phyloP scores from a whole-genome alignment of 1,140 invertebrate genomes.

The Hycleus cichorii region DNA sequence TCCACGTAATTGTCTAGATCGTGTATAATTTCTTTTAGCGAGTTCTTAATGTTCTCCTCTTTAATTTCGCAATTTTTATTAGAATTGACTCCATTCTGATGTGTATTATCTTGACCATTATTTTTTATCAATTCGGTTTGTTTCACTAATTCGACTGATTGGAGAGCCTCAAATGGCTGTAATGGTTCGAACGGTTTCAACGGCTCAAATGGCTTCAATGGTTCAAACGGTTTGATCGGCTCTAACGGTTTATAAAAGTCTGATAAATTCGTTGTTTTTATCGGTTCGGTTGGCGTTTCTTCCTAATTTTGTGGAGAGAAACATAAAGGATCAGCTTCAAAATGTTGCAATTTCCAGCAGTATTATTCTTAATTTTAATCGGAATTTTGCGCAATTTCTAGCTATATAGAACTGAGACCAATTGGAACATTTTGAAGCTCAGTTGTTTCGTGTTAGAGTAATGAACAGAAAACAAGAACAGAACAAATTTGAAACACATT shows the following conservation, averaged over 20 bases:
- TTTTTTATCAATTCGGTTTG: conserved; percentile 18
- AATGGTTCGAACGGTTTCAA: conserved; percentile 29
- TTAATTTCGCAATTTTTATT: conserved; percentile 40
- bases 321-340: conserved; percentile 33
- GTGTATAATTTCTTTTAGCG: conserved; percentile 53
- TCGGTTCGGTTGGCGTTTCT: background rate
- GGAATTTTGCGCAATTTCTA: conserved; percentile 19
- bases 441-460: conserved; percentile 4
- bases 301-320: background rate
- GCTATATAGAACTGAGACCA: conserved; percentile 41
- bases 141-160: conserved; percentile 31
- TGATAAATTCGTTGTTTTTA: conserved; percentile 17
- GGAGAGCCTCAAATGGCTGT: conserved; percentile 30
- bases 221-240: conserved; percentile 17
- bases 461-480: conserved; percentile 29
- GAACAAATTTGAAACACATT: conserved; percentile 18
- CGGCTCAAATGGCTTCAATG: conserved; percentile 26
- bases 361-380: conserved; percentile 4
- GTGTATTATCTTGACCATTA: background rate
- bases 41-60: conserved; percentile 49
- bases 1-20: conserved; percentile 51
- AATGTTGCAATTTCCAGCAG: conserved; percentile 24
- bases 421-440: conserved; percentile 39
- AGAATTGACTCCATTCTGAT: background rate
- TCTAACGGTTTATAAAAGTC: conserved; percentile 15